Base-by-base conservation (phyloP, 2,888 invertebrate species). In the Helleia helle region DNA sequence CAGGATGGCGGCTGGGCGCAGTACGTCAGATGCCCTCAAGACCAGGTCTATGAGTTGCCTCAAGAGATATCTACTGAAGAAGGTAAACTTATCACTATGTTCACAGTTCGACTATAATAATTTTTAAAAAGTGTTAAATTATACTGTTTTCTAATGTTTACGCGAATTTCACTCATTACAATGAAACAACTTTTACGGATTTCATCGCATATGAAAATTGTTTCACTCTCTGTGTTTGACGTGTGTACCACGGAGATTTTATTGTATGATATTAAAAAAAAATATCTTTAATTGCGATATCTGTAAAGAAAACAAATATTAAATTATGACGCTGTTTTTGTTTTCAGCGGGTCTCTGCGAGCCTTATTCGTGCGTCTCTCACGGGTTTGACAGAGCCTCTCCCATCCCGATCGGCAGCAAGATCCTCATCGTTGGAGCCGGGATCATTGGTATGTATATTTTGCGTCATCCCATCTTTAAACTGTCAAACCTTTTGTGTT, bases 1-100 rank as follows among this genome's bases (percentile, higher is more conserved):
- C 69, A 64, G 18, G 76, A 92, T 46, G 92, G 92, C 0, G 92
- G 91, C 13, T 92, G 91, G 90, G 88, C 91, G 0, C 86, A 89
- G 46, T 91, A 88, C 54, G 85, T 77, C n/a, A 36, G 79, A 11
- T 87, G 87, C 1, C 90, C 91, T 0, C 87, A 88, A 40, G 64
- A 62, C 0, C 90, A 90, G 65, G 89, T 91, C 1, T 87, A 76
- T 51, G 74, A 74, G n/a, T 44, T 90, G 14, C 87, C 89, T 1
- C 84, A 86, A 2, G 69, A 59, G 1, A 85, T 90, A 14, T 80
- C 87, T 1, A 75, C 88, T 2, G 80, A 88, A 52, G 87, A 89
- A 73, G 90, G 90, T 88, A 50, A 14, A 27, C 6, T 27, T 25
- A n/a, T n/a, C n/a, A n/a, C n/a, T n/a, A n/a, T n/a, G n/a, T n/a